phyloP scores from a whole-genome alignment of 1,140 invertebrate genomes.

The Cyphomyrmex costatus region DNA sequence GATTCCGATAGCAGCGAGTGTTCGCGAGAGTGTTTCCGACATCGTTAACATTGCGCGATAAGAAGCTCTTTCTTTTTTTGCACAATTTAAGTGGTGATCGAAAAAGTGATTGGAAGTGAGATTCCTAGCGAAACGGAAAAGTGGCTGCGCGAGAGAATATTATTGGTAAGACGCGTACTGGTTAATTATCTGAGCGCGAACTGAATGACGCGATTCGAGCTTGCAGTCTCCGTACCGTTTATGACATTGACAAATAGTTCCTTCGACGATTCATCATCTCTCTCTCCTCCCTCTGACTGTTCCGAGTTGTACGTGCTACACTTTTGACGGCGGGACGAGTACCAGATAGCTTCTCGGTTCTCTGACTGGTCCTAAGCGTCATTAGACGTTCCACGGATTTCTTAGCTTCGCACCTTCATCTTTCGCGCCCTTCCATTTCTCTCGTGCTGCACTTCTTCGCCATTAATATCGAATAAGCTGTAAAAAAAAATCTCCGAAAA shows the following conservation, averaged over 20 bases:
- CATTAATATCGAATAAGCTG: neutral
- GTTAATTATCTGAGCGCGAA: slow-evolving; percentile 74
- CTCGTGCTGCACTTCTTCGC: neutral
- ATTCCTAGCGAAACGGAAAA: slow-evolving; percentile 38
- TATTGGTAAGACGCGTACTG: slow-evolving; percentile 60
- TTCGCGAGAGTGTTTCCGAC: neutral
- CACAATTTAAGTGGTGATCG: neutral
- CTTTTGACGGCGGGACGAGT: slow-evolving; percentile 24
- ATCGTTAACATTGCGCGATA: neutral
- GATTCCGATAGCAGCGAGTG: neutral
- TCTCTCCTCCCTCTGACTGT: neutral
- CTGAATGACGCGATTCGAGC: slow-evolving; percentile 45
- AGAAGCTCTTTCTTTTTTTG: neutral
- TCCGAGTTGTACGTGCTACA: slow-evolving; percentile 25
- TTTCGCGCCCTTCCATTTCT: neutral
- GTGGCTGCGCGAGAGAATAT: slow-evolving; percentile 54
- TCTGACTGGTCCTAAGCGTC: slow-evolving; percentile 29
- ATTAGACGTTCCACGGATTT: slow-evolving; percentile 28
- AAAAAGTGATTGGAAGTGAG: slow-evolving; percentile 18
- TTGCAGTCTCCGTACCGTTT: slow-evolving; percentile 61
- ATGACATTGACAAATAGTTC: slow-evolving; percentile 81
- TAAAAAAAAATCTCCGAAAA: neutral
- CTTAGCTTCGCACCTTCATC: slow-evolving; percentile 8
- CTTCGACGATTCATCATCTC: slow-evolving; percentile 76
- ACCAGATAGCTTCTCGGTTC: neutral